Evolutionary conservation across 1,140 invertebrate species (phyloP).

Genomic region (Neotoxoptera formosana): DNA sequence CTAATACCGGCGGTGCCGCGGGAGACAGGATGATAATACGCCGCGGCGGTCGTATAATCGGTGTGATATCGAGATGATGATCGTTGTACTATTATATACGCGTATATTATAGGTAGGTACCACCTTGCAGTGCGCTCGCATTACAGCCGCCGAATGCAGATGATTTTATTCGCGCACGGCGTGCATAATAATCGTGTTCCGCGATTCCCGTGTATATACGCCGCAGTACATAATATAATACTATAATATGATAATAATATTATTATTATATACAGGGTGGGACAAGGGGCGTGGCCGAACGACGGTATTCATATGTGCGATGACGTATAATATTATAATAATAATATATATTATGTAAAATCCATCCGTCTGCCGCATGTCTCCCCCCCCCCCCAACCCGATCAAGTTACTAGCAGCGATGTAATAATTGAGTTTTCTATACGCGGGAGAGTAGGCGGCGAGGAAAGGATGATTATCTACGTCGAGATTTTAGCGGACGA

Average conservation of each 20-base stretch:
- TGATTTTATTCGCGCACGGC: neutral
- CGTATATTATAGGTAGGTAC: neutral
- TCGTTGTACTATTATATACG: neutral
- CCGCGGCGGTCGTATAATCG: neutral
- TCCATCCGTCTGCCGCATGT: neutral
- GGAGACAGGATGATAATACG: neutral
- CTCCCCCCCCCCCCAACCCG: too few species aligned
- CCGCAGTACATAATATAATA: too few species aligned
- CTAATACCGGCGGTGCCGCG: neutral
- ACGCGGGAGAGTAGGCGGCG: too few species aligned
- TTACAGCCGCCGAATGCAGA: neutral
- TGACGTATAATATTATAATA: slow-evolving; percentile 5
- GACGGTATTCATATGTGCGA: neutral
- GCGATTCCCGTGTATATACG: neutral
- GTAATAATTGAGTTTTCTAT: neutral
- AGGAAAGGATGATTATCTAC: neutral
- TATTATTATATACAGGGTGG: slow-evolving; percentile 6
- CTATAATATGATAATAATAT: neutral
- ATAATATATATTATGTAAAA: slow-evolving; percentile 6
- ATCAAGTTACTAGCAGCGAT: neutral
- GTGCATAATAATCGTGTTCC: neutral
- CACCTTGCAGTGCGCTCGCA: neutral
- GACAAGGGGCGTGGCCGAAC: neutral
- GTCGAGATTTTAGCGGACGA: neutral
- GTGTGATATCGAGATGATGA: neutral